Evolutionary conservation across 2,113 vertebrate species (phyloP).

Genomic region (Hydrolagus affinis): DNA sequence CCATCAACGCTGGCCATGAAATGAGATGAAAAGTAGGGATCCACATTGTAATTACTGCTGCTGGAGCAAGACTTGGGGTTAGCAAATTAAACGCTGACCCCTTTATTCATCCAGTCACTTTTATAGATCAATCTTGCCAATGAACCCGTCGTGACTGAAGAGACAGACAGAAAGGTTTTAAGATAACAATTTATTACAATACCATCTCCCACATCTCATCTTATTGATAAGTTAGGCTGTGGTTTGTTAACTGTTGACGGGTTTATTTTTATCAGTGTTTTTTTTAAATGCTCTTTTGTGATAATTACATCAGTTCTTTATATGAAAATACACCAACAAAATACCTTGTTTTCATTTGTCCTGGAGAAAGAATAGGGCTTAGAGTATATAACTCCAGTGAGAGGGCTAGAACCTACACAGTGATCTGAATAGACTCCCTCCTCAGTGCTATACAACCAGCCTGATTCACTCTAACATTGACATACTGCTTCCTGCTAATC

Average conservation of each 20-base stretch:
- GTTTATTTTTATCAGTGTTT: not conserved
- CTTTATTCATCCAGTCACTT: conserved; percentile 26
- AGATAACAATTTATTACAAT: not conserved
- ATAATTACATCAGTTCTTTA: no score
- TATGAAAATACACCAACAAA: not conserved
- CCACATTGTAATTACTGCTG: conserved; percentile 24
- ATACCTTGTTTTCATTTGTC: no score
- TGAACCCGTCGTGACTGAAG: not conserved
- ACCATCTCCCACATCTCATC: not conserved
- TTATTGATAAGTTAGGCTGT: not conserved
- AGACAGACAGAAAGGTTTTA: not conserved
- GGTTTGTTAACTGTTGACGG: not conserved
- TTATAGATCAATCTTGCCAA: conserved; percentile 15
- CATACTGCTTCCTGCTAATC: no score
- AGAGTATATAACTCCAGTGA: no score
- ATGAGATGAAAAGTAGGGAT: conserved; percentile 29
- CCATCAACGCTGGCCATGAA: conserved; percentile 6
- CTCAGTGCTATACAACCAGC: no score
- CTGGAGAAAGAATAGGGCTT: no score
- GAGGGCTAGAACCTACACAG: no score
- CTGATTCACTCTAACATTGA: no score
- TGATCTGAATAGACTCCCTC: no score
- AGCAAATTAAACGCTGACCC: conserved; percentile 30
- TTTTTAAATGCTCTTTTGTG: not conserved
- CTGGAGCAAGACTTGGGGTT: conserved; percentile 26